phyloP scores from a whole-genome alignment of 2,888 invertebrate genomes.

The Sturmia bella region DNA sequence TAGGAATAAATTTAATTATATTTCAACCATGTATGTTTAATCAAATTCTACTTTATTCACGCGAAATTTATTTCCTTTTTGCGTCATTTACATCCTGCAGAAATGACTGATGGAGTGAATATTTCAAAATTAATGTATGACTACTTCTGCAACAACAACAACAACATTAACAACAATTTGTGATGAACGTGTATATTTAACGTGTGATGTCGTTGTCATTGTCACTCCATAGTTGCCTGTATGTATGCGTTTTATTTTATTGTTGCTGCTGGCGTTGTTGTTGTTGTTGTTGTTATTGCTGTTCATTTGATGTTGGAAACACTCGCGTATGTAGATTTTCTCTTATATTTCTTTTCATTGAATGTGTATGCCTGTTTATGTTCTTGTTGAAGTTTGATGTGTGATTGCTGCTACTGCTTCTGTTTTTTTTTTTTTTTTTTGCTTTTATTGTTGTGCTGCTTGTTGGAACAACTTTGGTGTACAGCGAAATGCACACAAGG shows the following conservation, averaged over 20 bases:
- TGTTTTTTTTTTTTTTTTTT: conserved; percentile 35
- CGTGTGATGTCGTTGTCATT: conserved; percentile 63
- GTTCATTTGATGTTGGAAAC: conserved; percentile 66
- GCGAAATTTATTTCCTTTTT: conserved; percentile 70
- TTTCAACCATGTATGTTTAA: conserved; percentile 58
- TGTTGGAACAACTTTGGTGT: conserved; percentile 35
- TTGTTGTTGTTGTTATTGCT: conserved; percentile 37
- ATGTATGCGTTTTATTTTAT: conserved; percentile 43
- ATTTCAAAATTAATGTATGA: conserved; percentile 67
- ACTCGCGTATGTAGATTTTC: conserved; percentile 51
- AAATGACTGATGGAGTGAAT: conserved; percentile 69
- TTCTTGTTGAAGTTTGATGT: conserved; percentile 55
- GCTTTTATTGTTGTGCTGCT: conserved; percentile 3
- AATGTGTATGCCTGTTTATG: conserved; percentile 21
- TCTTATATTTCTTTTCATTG: neutral
- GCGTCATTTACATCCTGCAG: conserved; percentile 68
- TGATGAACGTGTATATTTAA: conserved; percentile 66
- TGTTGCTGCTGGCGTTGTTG: conserved; percentile 44
- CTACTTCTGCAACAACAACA: conserved; percentile 33
- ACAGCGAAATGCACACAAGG: conserved; percentile 45
- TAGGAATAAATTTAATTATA: conserved; percentile 63
- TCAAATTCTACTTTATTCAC: conserved; percentile 66
- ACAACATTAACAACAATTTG: conserved; percentile 13
- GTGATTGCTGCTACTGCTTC: conserved; percentile 59
- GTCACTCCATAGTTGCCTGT: conserved; percentile 49